phyloP scores from a whole-genome alignment of 2,888 invertebrate genomes.

The Harpalus rubripes region DNA sequence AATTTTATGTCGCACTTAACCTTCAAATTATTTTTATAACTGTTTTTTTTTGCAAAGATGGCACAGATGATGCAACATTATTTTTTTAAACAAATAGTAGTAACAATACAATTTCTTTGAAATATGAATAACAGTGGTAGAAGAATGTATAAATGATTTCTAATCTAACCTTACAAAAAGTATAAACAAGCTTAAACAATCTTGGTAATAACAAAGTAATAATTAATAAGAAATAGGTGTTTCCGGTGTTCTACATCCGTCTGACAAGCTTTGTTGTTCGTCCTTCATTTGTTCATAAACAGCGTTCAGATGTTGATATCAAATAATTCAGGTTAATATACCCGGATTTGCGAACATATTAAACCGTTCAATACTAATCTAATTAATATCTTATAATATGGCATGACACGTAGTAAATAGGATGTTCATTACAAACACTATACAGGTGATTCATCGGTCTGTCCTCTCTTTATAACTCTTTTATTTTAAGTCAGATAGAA shows the following conservation, averaged over 20 bases:
- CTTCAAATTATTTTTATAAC: neutral
- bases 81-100: neutral
- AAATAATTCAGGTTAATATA: neutral
- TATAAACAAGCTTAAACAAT: neutral
- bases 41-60: neutral
- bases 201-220: constrained; percentile 10
- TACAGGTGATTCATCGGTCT: no score
- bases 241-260: constrained; percentile 34
- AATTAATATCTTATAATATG: no score
- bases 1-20: neutral
- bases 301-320: neutral
- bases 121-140: no score
- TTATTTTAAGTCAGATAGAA: no score
- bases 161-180: constrained; percentile 7
- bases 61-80: neutral
- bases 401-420: no score
- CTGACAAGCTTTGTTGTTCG: neutral
- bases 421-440: no score
- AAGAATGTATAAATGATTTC: neutral
- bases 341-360: neutral
- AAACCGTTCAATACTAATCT: no score
- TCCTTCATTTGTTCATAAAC: constrained; percentile 15
- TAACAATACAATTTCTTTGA: neutral
- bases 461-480: no score
- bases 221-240: constrained; percentile 20